Conservation (phyloP, 2,888 invertebrate genomes). For the Electrophaes corylata region DNA sequence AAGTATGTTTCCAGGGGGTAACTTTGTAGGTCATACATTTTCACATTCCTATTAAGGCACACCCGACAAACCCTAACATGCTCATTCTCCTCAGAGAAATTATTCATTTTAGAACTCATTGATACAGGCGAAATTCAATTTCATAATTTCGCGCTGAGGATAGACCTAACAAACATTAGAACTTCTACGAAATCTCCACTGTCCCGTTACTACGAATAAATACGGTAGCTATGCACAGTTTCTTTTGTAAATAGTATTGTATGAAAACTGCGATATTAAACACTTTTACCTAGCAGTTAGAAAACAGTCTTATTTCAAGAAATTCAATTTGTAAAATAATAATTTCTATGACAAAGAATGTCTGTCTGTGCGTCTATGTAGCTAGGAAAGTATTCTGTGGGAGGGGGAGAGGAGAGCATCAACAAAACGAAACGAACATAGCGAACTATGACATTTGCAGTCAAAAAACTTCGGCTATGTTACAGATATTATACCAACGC, state of each 20-base stretch:
- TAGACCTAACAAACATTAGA: constrained; percentile 77
- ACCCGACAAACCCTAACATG: constrained; percentile 67
- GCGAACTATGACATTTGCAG: too few species aligned
- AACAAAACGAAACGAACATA: too few species aligned
- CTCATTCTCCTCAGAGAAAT: constrained; percentile 36
- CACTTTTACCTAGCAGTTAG: not conserved
- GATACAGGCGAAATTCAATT: not conserved
- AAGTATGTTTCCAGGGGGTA: constrained; percentile 63
- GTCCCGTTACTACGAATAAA: not conserved
- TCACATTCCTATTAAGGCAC: constrained; percentile 64
- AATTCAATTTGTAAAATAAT: constrained; percentile 3
- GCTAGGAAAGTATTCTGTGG: too few species aligned
- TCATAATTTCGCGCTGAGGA: constrained; percentile 60
- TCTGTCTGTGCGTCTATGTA: too few species aligned
- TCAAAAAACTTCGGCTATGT: too few species aligned
- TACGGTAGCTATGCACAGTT: not conserved
- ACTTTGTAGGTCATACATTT: constrained; percentile 58
- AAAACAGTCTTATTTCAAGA: not conserved
- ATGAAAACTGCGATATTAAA: not conserved
- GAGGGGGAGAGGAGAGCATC: too few species aligned
- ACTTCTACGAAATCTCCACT: constrained; percentile 48
- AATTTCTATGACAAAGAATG: too few species aligned
- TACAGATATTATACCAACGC: too few species aligned
- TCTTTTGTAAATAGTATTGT: not conserved
- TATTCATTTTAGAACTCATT: constrained; percentile 48